Evolutionary conservation across 1,140 invertebrate genomes (phyloP).

Genomic region (Polyergus mexicanus): DNA sequence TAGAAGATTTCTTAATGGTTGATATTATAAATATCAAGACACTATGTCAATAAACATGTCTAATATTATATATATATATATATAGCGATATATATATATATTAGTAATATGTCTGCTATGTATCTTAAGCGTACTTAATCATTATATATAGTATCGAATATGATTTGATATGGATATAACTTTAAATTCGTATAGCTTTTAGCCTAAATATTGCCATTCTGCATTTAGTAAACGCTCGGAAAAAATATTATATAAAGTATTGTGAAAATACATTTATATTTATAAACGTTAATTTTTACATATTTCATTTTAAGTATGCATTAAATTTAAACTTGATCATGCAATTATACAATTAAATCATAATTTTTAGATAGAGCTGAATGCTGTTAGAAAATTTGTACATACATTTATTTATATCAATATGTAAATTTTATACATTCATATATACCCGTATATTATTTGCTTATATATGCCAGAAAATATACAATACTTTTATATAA

Average conservation of each 20-base stretch:
- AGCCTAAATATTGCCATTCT: neutral
- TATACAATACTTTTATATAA: neutral
- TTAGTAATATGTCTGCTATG: neutral
- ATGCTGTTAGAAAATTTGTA: neutral
- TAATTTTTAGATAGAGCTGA: neutral
- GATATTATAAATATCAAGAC: neutral
- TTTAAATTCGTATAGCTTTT: neutral
- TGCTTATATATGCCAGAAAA: neutral
- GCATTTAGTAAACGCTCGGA: neutral
- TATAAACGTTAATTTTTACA: neutral
- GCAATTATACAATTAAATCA: neutral
- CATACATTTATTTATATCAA: constrained; percentile 20
- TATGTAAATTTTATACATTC: constrained; percentile 4
- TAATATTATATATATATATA: constrained; percentile 14
- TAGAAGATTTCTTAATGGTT: constrained; percentile 10
- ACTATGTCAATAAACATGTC: neutral
- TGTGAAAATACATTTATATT: constrained; percentile 19
- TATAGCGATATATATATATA: neutral
- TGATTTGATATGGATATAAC: neutral
- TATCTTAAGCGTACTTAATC: neutral
- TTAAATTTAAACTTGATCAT: neutral
- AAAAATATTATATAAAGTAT: constrained; percentile 1
- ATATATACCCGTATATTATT: neutral
- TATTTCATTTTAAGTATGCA: neutral
- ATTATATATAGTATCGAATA: neutral